These are phyloP conservation scores for Actias luna DNA, from an alignment of 2,888 invertebrate species.

Conservation along the genomic window DNA sequence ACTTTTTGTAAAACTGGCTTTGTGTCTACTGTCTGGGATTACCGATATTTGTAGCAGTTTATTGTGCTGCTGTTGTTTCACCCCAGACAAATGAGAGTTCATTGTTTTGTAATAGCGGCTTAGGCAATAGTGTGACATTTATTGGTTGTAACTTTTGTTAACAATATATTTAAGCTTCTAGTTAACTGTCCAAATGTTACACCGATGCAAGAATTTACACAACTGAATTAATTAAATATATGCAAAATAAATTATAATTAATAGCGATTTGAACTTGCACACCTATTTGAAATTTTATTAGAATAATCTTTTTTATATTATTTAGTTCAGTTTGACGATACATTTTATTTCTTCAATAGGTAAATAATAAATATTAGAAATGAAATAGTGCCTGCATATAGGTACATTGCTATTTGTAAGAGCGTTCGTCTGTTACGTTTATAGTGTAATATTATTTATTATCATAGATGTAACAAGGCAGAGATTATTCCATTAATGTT, in stretches of 20 bases:
- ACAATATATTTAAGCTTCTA: not conserved
- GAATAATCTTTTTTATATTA: not conserved
- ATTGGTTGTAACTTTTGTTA: conserved; percentile 6
- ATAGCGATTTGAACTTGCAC: not conserved
- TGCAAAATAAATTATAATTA: not conserved
- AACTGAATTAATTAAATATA: not conserved
- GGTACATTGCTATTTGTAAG: not conserved
- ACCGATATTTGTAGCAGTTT: conserved; percentile 2
- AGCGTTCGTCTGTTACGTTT: not conserved
- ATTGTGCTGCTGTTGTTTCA: conserved; percentile 1
- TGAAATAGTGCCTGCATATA: not conserved
- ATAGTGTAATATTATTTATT: conserved; percentile 32
- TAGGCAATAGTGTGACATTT: conserved; percentile 9
- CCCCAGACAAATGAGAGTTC: not conserved
- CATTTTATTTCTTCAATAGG: too few relatives aligned
- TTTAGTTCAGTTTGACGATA: not conserved
- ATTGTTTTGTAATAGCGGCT: conserved; percentile 6
- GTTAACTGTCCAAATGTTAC: not conserved
- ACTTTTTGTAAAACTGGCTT: conserved; percentile 3
- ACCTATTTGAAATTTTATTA: not conserved
- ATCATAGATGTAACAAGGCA: conserved; percentile 42
- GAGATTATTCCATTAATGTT: conserved; percentile 63
- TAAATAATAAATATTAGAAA: not conserved
- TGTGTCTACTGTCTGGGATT: not conserved
- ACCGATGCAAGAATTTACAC: not conserved